phyloP scores from a whole-genome alignment of 2,113 vertebrate genomes.

The Isurus oxyrinchus region DNA sequence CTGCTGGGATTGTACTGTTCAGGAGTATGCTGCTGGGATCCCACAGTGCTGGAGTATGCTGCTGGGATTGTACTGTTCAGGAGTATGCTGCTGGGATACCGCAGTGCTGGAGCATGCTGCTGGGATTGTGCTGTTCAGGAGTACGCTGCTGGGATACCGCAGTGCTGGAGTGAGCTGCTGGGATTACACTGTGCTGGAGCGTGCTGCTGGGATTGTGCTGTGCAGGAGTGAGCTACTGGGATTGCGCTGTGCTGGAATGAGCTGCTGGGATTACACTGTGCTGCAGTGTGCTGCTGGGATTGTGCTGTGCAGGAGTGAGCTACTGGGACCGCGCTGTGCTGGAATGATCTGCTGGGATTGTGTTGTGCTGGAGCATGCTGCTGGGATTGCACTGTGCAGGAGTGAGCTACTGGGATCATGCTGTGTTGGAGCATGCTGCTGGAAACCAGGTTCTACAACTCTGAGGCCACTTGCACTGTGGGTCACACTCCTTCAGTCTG shows the following conservation, averaged over 20 bases:
- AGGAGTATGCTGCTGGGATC: not conserved
- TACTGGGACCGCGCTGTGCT: not conserved
- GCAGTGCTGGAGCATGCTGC: not conserved
- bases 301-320: not conserved
- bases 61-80: not conserved
- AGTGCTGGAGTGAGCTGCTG: not conserved
- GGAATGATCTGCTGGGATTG: not conserved
- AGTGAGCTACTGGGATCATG: too few species aligned
- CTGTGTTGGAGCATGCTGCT: not conserved
- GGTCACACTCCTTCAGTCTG: too few species aligned
- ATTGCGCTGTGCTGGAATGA: not conserved
- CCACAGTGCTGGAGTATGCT: fast-evolving
- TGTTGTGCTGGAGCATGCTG: too few species aligned
- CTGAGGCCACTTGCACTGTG: not conserved
- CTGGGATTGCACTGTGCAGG: too few species aligned
- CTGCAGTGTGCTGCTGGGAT: too few species aligned
- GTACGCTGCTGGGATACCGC: not conserved
- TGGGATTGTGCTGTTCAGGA: not conserved
- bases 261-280: not conserved
- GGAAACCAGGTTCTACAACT: not conserved
- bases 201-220: too few species aligned
- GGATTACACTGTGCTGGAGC: not conserved
- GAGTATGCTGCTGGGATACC: too few species aligned
- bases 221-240: too few species aligned
- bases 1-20: not conserved